A percentile compares a stretch with the other conserved stretches of the same genome.
phyloP scores from a whole-genome alignment of 2,797 vertebrate species.

The Hyperoplus lanceolatus region DNA sequence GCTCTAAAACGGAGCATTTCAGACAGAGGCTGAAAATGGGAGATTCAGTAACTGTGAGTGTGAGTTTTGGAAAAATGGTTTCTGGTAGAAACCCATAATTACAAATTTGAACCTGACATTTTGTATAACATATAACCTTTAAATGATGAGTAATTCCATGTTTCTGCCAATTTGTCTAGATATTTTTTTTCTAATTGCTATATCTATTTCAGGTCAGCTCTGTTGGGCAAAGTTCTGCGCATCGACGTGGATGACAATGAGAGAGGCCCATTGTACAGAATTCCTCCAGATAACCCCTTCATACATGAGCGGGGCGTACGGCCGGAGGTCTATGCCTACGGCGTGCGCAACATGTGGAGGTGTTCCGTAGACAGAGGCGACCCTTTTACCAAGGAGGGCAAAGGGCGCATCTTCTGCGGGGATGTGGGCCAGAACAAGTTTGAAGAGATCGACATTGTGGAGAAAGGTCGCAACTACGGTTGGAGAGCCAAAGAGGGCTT shows the following conservation, averaged over 20 bases:
- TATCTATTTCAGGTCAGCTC: slow-evolving; percentile 85
- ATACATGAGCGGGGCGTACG: slow-evolving; percentile 83
- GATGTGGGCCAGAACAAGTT: slow-evolving; percentile 97
- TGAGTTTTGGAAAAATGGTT: too few relatives aligned
- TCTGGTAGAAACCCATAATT: too few relatives aligned
- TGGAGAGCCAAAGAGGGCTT: slow-evolving; percentile 97
- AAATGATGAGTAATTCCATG: neutral
- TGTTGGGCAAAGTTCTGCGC: slow-evolving; percentile 95
- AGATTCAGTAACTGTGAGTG: too few relatives aligned
- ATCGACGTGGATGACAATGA: slow-evolving; percentile 91
- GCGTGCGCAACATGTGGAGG: slow-evolving; percentile 97
- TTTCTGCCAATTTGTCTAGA: neutral
- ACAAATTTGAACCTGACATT: too few relatives aligned
- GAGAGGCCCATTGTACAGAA: slow-evolving; percentile 88
- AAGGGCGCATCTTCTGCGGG: slow-evolving; percentile 94
- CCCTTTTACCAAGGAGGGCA: slow-evolving; percentile 87
- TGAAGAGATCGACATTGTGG: slow-evolving; percentile 94
- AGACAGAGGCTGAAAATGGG: too few relatives aligned
- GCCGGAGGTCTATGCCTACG: slow-evolving; percentile 92
- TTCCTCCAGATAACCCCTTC: slow-evolving; percentile 94
- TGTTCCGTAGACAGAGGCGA: slow-evolving; percentile 95
- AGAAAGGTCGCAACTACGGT: slow-evolving; percentile 94
- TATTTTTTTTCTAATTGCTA: neutral
- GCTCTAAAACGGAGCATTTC: too few relatives aligned
- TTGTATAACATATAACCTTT: too few relatives aligned